Base-by-base conservation (phyloP, 2,888 invertebrate species). In the Tenthredo amoena region DNA sequence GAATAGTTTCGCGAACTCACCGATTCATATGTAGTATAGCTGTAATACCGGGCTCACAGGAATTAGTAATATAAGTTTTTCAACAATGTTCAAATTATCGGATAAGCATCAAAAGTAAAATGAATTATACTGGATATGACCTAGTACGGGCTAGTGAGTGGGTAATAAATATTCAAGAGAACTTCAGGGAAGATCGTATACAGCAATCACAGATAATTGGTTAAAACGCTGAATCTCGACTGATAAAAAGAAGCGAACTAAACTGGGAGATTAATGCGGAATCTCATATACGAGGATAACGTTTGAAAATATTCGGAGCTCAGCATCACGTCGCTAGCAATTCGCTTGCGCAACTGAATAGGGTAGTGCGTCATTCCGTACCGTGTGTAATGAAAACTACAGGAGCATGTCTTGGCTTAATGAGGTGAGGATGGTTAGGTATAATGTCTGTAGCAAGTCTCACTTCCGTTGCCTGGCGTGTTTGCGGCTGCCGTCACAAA, bases 401-500 rank as follows among this genome's bases (percentile, higher is more conserved):
- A 90, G 90, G 91, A 91, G 91, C 92, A 89, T 91, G 91, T 91
- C 91, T 91, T 91, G 91, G 90, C 90, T 90, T 92, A 91, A 92
- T 89, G 91, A 90, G 90, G 89, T 88, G 89, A 86, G 89, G 91
- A 83, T 88, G 91, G 92, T 92, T 91, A 90, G 89, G 89, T 91
- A 90, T 90, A 91, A 91, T 90, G 91, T 90, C 92, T 92, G 90
- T 91, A 91, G 90, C 91, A 89, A 89, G 89, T 58, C 91, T 89
- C 89, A 89, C 90, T 90, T 90, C 90, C 90, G 90, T 65, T 83
- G 83, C 71, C 89, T 88, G 91, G 90, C 89, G 89, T 91, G 91
- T 92, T 92, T 92, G 92, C 89, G 91, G 92, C 92, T 89, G 90
- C 92, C 90, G 91, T 92, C 91, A 90, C 91, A 90, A 91, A 91